Percentiles rank a stretch among this genome's conserved stretches.
Evolutionary conservation across 2,888 invertebrate species (phyloP).

Genomic region (Chymomyza caudatula): DNA sequence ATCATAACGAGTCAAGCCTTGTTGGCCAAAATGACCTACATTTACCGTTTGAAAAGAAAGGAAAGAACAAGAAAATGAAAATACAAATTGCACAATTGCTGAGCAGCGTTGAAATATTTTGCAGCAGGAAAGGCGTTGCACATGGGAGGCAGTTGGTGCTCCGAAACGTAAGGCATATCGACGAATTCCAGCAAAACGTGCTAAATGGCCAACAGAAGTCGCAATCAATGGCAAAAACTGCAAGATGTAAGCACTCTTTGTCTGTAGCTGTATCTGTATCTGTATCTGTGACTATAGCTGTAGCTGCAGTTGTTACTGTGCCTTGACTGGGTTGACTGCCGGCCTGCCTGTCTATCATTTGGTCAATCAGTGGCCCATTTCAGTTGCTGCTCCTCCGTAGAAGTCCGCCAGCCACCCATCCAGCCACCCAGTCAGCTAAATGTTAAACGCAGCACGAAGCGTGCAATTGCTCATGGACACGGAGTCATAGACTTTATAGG

Average conservation of each 20-base stretch:
- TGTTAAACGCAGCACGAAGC: conserved; percentile 47
- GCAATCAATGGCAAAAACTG: conserved; percentile 58
- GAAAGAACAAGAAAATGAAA: conserved; percentile 13
- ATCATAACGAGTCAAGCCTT: background rate
- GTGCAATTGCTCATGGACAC: conserved; percentile 40
- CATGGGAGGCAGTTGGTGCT: background rate
- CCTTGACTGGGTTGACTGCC: conserved; percentile 4
- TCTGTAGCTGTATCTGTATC: background rate
- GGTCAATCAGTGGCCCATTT: conserved; percentile 51
- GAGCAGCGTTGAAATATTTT: conserved; percentile 42
- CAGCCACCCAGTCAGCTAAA: conserved; percentile 29
- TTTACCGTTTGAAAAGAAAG: conserved; percentile 8
- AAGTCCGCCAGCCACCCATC: background rate
- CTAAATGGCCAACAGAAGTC: conserved; percentile 58
- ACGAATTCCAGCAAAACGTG: conserved; percentile 49
- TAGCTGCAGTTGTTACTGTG: background rate
- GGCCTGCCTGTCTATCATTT: conserved; percentile 55
- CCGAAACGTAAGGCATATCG: conserved; percentile 19
- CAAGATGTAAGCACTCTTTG: conserved; percentile 41
- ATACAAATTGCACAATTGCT: conserved; percentile 41
- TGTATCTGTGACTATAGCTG: background rate
- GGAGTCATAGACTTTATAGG: conserved; percentile 8
- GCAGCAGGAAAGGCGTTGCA: conserved; percentile 3
- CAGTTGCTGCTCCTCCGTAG: conserved; percentile 6
- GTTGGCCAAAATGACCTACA: conserved; percentile 21